Conservation (phyloP, 1,140 invertebrate genomes). For the Papilio helenus region DNA sequence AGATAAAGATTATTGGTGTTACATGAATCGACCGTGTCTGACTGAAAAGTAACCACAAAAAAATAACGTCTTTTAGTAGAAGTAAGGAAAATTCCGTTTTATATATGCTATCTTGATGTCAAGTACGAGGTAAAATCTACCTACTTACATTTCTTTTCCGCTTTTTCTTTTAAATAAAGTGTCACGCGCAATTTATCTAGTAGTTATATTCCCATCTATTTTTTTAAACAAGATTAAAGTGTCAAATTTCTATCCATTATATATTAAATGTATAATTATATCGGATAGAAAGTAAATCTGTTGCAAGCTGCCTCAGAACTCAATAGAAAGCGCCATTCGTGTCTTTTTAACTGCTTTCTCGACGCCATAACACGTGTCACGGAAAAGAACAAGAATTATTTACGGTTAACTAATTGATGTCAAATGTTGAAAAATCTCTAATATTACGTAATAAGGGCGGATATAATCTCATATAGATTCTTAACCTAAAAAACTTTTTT, state of each 20-base stretch:
- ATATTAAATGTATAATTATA: neutral
- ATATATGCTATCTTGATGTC: neutral
- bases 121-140: neutral
- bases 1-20: slow-evolving; percentile 8
- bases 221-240: neutral
- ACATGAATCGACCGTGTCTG: neutral
- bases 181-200: neutral
- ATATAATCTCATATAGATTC: neutral
- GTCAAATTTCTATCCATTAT: neutral
- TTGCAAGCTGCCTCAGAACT: slow-evolving; percentile 1
- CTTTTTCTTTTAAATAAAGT: neutral
- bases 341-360: slow-evolving; percentile 33
- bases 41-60: neutral
- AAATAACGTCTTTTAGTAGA: neutral
- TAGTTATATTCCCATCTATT: neutral
- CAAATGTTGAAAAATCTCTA: neutral
- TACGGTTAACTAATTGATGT: neutral
- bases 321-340: slow-evolving; percentile 32
- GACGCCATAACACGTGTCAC: neutral
- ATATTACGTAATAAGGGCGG: neutral
- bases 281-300: slow-evolving; percentile 30
- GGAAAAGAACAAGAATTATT: slow-evolving; percentile 7
- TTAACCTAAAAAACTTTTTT: neutral
- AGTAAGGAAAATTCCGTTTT: neutral
- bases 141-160: neutral